Percentiles rank a stretch among this genome's conserved stretches.
Evolutionary conservation across 2,113 vertebrate species (phyloP).

Genomic region (Leptosomus discolor): DNA sequence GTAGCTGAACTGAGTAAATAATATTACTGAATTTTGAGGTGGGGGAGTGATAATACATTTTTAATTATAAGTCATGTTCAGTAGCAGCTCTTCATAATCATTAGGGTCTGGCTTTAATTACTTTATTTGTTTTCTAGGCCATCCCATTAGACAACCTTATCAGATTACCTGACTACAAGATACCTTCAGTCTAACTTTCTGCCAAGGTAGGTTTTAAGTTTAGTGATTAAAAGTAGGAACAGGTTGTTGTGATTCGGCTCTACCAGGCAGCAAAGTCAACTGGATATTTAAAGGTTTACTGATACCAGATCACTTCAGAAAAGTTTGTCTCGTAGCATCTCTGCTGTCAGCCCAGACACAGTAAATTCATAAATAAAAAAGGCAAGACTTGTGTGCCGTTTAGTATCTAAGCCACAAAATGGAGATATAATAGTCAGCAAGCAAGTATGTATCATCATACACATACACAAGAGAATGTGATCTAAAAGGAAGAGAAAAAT

Average conservation of each 20-base stretch:
- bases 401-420: background rate
- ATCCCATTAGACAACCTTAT: background rate
- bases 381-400: background rate
- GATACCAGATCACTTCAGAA: background rate
- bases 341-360: background rate
- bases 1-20: background rate
- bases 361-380: background rate
- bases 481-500: background rate
- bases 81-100: background rate
- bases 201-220: background rate
- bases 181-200: background rate
- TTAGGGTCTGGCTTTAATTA: background rate
- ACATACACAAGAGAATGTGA: background rate
- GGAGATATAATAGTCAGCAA: background rate
- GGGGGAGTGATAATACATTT: background rate
- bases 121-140: background rate
- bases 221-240: background rate
- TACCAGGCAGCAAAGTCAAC: background rate
- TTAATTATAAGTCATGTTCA: background rate
- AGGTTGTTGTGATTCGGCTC: background rate
- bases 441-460: background rate
- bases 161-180: background rate
- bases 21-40: background rate
- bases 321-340: background rate
- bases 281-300: background rate